These are phyloP conservation scores for Poeciliopsis prolifica DNA, from an alignment of 2,113 vertebrate species.

Conservation along the genomic window DNA sequence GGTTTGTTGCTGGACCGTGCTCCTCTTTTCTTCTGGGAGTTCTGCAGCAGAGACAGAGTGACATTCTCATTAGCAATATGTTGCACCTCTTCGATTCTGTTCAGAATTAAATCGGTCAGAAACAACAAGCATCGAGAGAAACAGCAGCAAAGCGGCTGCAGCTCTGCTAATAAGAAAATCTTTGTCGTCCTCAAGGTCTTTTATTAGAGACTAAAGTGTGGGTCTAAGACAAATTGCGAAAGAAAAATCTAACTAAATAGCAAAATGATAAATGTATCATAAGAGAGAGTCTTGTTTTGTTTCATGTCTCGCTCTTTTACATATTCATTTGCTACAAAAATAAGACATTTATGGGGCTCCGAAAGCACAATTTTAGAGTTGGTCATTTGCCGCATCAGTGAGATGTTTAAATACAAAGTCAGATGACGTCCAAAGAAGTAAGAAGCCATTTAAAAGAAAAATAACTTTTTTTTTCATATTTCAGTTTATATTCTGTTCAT, in stretches of 20 bases:
- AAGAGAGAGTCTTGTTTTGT: too few species aligned
- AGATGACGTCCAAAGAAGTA: too few species aligned
- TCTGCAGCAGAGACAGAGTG: constrained; percentile 77
- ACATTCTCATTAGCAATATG: constrained; percentile 24
- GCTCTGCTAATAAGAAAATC: not conserved
- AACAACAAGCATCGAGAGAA: not conserved
- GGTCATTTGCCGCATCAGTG: too few species aligned
- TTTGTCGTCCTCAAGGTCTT: not conserved
- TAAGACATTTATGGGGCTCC: not conserved
- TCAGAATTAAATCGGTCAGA: not conserved
- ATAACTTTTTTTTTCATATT: too few species aligned
- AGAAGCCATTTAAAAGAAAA: too few species aligned
- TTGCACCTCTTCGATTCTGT: not conserved
- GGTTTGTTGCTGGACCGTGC: constrained; percentile 88
- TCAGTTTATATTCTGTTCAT: not conserved
- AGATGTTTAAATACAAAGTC: too few species aligned
- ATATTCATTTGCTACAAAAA: not conserved
- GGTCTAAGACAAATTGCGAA: not conserved
- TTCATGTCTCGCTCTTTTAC: not conserved
- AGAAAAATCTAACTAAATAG: not conserved
- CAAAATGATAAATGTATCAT: not conserved
- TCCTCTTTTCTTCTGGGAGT: constrained; percentile 92
- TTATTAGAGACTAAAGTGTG: not conserved
- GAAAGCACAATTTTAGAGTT: not conserved
- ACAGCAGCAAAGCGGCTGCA: not conserved